Base-by-base conservation (phyloP, 2,888 invertebrate genomes). In the Plebejus argus region DNA sequence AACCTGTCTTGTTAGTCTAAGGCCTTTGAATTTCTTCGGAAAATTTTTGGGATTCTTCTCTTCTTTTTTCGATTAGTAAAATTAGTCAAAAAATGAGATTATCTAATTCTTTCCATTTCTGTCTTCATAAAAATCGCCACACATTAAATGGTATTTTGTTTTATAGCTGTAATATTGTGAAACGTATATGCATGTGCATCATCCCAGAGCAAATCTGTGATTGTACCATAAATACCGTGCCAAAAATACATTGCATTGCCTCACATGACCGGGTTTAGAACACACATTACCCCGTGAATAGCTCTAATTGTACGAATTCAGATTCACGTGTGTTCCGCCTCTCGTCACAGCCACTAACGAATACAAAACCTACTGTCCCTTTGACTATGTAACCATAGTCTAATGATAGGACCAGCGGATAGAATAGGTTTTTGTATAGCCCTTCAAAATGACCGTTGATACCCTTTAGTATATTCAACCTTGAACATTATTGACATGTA, bases 261-360 rank as follows among this genome's bases (percentile, higher is more conserved):
- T 15, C 66, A 66, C 66, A 33, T 66, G 66, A 28, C 28, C 6
- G 28, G 66, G 28, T 2, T 66, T 66, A 33, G 66, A 33, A 18
- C 66, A 66, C 61, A 61, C 23, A 61, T 61, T 66, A 66, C 66
- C 28, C 66, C 12, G 66, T 66, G 66, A 66, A 66, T 33, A 66
- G 66, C 18, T 18, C 66, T 66, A 28, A 66, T 66, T 66, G 66
- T 66, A 66, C 66, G 28, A 66, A 66, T 66, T 66, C 66, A 66
- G 66, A 28, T 66, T 33, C 66, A 15, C 33, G 15, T 15, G 61
- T 61, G 28, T 66, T 23, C 61, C 66, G 28, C 28, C 28, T 66
- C 61, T 66, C 66, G 66, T 66, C 66, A 28, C 66, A 66, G 28
- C 28, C 15, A 66, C 66, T 66, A 66, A 66, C 66, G 66, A 66